Conservation (phyloP, 2,797 vertebrate genomes). For the Pristis pectinata region DNA sequence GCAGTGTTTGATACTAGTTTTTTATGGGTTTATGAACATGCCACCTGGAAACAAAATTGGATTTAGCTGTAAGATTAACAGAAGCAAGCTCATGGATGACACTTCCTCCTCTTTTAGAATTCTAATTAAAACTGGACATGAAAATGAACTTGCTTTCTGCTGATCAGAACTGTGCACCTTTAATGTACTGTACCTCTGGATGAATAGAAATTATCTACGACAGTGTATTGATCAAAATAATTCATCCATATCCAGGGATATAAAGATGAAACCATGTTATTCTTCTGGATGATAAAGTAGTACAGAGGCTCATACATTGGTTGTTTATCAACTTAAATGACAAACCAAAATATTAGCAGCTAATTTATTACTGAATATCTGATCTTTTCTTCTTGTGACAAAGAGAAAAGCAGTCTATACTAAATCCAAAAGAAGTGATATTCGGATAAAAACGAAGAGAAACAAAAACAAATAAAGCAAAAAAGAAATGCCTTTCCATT, state of each 20-base stretch:
- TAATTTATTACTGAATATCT: not conserved
- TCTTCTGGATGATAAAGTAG: not conserved
- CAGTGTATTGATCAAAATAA: not conserved
- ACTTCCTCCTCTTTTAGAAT: not conserved
- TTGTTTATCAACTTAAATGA: not conserved
- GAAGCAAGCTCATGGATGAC: not conserved
- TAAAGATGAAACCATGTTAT: not conserved
- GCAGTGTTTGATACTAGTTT: too few relatives aligned
- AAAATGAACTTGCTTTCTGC: not conserved
- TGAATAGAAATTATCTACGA: not conserved
- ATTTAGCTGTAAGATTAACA: too few relatives aligned
- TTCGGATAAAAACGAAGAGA: constrained; percentile 5
- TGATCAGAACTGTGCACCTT: not conserved
- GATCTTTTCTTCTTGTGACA: not conserved
- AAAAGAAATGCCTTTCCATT: not conserved
- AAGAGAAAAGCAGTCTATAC: not conserved
- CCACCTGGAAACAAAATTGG: too few relatives aligned
- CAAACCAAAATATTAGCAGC: constrained; percentile 25
- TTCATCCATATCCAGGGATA: not conserved
- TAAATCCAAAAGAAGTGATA: not conserved
- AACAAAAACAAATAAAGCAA: too few relatives aligned
- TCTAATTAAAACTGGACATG: not conserved
- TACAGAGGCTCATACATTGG: not conserved
- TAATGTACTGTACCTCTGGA: not conserved
- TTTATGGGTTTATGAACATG: too few relatives aligned